These are phyloP conservation scores for Saccostrea glomerata DNA, from an alignment of 1,140 invertebrate species.

Conservation along the genomic window DNA sequence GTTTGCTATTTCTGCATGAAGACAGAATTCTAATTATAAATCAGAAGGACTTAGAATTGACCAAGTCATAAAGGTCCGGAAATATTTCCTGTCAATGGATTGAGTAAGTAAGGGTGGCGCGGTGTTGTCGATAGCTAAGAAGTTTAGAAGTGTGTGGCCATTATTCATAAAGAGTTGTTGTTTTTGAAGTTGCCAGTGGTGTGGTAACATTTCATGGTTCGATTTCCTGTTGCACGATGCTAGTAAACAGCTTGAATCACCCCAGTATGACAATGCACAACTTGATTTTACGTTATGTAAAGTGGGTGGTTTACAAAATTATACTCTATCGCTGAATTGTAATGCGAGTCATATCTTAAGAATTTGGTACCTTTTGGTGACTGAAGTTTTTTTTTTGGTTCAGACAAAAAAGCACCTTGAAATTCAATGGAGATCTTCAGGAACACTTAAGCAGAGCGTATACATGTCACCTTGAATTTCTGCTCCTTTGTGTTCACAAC, in stretches of 20 bases:
- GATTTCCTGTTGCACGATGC: background rate
- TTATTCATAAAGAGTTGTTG: background rate
- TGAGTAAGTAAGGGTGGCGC: background rate
- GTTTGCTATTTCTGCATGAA: too few relatives aligned
- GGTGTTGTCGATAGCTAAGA: background rate
- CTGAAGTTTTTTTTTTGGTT: background rate
- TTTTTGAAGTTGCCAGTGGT: background rate
- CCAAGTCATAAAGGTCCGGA: background rate
- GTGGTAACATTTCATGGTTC: background rate
- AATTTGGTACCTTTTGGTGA: background rate
- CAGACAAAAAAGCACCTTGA: background rate
- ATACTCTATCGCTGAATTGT: background rate
- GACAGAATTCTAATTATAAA: too few relatives aligned
- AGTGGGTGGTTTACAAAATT: background rate
- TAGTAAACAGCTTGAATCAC: background rate
- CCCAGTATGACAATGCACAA: background rate
- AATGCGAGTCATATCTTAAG: background rate
- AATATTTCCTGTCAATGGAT: background rate
- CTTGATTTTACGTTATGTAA: background rate
- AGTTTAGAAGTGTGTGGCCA: background rate
- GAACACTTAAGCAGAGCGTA: background rate
- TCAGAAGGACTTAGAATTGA: too few relatives aligned
- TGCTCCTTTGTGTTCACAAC: background rate
- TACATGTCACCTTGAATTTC: slow-evolving; percentile 11
- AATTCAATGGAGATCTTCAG: background rate